Percentiles rank a stretch among this genome's conserved stretches.
Conservation (phyloP, 2,113 vertebrate species). For the Nothobranchius kuhntae region DNA sequence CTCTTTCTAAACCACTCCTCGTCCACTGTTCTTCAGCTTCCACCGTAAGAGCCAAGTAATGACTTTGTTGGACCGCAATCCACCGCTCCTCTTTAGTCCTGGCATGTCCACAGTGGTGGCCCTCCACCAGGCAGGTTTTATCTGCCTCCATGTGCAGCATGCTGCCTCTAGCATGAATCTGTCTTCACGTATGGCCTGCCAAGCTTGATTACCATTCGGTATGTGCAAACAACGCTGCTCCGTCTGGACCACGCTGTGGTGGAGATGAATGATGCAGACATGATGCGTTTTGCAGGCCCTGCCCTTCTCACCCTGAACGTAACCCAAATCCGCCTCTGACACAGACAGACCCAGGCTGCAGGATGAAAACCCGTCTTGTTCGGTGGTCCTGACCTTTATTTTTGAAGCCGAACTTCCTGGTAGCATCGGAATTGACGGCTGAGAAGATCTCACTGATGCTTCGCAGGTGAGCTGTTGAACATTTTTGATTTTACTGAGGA, state of each 20-base stretch:
- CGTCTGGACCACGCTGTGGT: slow-evolving; percentile 26
- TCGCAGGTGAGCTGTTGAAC: slow-evolving; percentile 7
- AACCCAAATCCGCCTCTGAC: too few species aligned
- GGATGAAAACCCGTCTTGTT: slow-evolving; percentile 14
- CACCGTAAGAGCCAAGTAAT: slow-evolving; percentile 27
- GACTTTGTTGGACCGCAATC: slow-evolving; percentile 27
- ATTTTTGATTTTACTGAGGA: slow-evolving; percentile 10
- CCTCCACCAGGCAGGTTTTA: slow-evolving; percentile 47
- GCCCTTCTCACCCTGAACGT: slow-evolving; percentile 31
- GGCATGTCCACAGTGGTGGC: slow-evolving; percentile 53
- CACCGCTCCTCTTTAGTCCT: slow-evolving; percentile 35
- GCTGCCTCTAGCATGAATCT: slow-evolving; percentile 43
- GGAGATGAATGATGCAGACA: slow-evolving; percentile 51
- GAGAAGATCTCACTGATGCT: slow-evolving; percentile 12
- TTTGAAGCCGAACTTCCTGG: slow-evolving; percentile 9
- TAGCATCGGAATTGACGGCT: slow-evolving; percentile 19
- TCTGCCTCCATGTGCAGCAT: slow-evolving; percentile 49
- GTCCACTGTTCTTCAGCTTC: slow-evolving; percentile 14
- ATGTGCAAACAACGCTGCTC: slow-evolving; percentile 5
- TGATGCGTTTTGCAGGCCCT: slow-evolving; percentile 10
- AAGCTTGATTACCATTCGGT: slow-evolving; percentile 36
- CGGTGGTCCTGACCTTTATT: not conserved
- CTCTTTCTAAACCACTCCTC: slow-evolving; percentile 23
- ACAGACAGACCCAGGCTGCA: too few species aligned
- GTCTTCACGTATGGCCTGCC: slow-evolving; percentile 28